Evolutionary conservation across 2,888 invertebrate species (phyloP).

Genomic region (Tachina fera): DNA sequence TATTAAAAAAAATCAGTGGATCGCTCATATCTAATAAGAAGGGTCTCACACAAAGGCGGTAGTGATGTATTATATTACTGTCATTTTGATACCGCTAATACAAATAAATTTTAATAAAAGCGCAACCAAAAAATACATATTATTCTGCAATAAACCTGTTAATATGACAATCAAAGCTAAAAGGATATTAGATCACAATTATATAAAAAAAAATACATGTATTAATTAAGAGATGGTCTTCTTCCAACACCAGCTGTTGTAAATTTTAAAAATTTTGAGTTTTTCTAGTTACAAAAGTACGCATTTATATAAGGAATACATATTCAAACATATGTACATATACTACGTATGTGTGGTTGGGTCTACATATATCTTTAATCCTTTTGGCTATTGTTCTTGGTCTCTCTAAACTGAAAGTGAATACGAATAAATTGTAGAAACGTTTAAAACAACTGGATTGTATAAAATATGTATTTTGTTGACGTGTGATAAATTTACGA

Average conservation of each 20-base stretch:
- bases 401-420: background rate
- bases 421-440: slow-evolving; percentile 38
- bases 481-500: slow-evolving; percentile 79
- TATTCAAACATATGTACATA: background rate
- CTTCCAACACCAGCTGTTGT: slow-evolving; percentile 44
- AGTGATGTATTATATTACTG: no score
- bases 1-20: no score
- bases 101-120: background rate
- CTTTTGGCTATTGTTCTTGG: slow-evolving; percentile 9
- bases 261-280: background rate
- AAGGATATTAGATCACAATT: background rate
- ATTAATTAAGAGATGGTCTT: background rate
- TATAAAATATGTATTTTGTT: slow-evolving; percentile 56
- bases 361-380: background rate
- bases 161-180: background rate
- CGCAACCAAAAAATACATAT: background rate
- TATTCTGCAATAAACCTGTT: background rate
- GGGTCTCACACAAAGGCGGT: no score
- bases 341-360: background rate
- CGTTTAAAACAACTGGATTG: slow-evolving; percentile 46
- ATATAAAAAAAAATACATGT: background rate
- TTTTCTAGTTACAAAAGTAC: background rate
- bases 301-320: no score
- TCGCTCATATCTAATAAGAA: no score
- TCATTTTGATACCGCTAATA: no score